Percentiles rank a stretch among this genome's conserved stretches.
Evolutionary conservation across 2,797 vertebrate species (phyloP).

Genomic region (Acestrorhynchus altus): DNA sequence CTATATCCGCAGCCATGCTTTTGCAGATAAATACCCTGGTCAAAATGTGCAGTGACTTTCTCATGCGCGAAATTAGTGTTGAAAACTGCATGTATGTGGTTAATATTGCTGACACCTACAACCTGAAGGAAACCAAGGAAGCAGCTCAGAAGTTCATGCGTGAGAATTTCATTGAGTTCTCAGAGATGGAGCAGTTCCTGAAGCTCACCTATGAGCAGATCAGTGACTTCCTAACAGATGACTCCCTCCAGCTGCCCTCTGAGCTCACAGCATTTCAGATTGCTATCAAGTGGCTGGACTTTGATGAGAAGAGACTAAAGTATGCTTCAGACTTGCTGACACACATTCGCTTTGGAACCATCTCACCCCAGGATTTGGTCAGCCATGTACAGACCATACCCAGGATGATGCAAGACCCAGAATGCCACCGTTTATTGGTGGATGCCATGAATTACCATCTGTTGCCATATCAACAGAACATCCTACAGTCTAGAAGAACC

Average conservation of each 20-base stretch:
- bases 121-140: conserved; percentile 90
- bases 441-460: conserved; percentile 99
- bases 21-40: conserved; percentile 92
- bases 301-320: conserved; percentile 95
- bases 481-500: conserved; percentile 96
- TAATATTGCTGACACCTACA: conserved; percentile 95
- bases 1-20: conserved; percentile 91
- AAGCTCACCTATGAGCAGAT: conserved; percentile 99
- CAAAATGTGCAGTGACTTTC: conserved; percentile 98
- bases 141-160: conserved; percentile 95
- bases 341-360: conserved; percentile 96
- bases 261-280: conserved; percentile 98
- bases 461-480: conserved; percentile 97
- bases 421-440: conserved; percentile 96
- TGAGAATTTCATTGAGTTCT: conserved; percentile 98
- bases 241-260: conserved; percentile 94
- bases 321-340: conserved; percentile 91
- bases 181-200: conserved; percentile 97
- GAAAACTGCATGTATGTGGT: conserved; percentile 98
- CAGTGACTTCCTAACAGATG: conserved; percentile 94
- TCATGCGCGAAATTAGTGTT: conserved; percentile 93
- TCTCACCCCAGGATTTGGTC: conserved; percentile 95
- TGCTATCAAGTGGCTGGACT: conserved; percentile 98
- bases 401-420: conserved; percentile 97
- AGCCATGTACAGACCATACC: conserved; percentile 94